Percentiles rank a stretch among this genome's conserved stretches.
Evolutionary conservation across 2,113 vertebrate species (phyloP).

Genomic region (Asarcornis scutulata): DNA sequence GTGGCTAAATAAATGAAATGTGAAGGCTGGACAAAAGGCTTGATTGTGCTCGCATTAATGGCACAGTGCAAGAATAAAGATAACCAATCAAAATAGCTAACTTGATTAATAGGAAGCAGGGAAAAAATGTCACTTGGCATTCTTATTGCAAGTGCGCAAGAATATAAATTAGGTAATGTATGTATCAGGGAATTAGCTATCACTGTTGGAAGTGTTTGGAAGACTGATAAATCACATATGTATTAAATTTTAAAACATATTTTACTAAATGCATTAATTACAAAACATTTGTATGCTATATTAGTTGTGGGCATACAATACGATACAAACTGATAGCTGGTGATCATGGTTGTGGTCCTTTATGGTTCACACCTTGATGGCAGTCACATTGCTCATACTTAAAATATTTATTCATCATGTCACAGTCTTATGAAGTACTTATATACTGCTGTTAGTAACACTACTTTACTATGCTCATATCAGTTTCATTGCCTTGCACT

Average conservation of each 20-base stretch:
- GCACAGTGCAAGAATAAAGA: neutral
- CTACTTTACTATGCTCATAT: neutral
- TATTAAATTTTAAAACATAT: neutral
- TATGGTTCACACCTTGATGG: neutral
- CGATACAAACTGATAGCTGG: neutral
- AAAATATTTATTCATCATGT: neutral
- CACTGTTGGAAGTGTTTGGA: neutral
- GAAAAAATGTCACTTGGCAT: neutral
- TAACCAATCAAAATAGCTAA: neutral
- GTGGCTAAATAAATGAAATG: neutral
- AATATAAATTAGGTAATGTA: neutral
- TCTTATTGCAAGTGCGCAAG: neutral
- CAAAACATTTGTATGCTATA: neutral
- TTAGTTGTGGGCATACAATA: neutral
- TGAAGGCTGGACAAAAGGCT: neutral
- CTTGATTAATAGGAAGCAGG: neutral
- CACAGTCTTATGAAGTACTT: neutral
- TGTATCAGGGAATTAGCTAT: neutral
- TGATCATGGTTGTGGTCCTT: neutral
- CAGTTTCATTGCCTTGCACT: neutral
- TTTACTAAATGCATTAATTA: neutral
- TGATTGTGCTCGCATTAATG: neutral
- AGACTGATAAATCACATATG: too few relatives aligned
- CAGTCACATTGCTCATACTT: neutral
- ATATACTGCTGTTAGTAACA: neutral